phyloP scores from a whole-genome alignment of 2,113 vertebrate genomes.

The Nyctibius bracteatus region DNA sequence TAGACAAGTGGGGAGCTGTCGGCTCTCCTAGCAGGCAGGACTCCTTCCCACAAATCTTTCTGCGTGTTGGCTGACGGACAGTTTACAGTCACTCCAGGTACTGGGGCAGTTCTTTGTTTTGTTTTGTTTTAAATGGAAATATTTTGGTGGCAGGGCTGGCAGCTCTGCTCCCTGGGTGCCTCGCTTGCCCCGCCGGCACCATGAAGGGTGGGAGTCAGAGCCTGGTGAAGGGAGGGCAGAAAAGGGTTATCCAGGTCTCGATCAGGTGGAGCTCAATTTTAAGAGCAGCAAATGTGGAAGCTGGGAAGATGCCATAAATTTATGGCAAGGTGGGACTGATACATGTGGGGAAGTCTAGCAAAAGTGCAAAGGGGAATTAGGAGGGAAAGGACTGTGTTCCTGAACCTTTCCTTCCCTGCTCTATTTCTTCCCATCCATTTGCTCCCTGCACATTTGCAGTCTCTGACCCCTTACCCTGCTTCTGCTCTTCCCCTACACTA shows the following conservation, averaged over 20 bases:
- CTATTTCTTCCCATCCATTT: not conserved
- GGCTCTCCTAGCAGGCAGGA: not conserved
- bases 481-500: fast-evolving
- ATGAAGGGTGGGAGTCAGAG: fast-evolving
- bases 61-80: not conserved
- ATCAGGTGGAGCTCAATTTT: not conserved
- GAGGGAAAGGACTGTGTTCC: not conserved
- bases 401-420: not conserved
- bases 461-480: not conserved
- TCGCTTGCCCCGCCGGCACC: fast-evolving
- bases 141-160: not conserved
- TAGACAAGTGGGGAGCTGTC: not conserved
- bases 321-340: not conserved
- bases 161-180: not conserved
- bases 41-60: not conserved
- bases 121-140: not conserved
- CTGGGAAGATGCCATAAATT: not conserved
- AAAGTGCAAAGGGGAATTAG: not conserved
- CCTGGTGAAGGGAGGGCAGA: not conserved
- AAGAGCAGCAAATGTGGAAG: not conserved
- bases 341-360: not conserved
- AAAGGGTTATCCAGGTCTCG: not conserved
- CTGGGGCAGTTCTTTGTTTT: not conserved
- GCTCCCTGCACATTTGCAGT: not conserved
- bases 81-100: not conserved